Conservation (phyloP, 2,113 vertebrate genomes). For the Monarcha castaneiventris region DNA sequence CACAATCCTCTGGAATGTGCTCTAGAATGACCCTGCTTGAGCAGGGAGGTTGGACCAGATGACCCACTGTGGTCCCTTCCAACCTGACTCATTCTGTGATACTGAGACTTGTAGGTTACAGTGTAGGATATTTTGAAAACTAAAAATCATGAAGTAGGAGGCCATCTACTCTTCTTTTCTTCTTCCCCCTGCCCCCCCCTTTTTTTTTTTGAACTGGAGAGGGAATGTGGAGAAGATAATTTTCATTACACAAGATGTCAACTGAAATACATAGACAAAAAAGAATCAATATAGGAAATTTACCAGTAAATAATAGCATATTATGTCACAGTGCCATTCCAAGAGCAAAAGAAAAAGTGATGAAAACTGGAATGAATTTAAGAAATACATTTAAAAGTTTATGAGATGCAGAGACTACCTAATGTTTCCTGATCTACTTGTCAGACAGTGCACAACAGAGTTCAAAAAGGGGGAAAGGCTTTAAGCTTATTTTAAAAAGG, state of each 20-base stretch:
- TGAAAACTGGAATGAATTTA: neutral
- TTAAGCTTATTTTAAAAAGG: neutral
- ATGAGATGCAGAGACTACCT: neutral
- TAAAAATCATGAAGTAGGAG: neutral
- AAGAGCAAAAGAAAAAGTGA: neutral
- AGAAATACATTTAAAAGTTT: neutral
- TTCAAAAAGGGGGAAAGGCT: neutral
- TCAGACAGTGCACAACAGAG: neutral
- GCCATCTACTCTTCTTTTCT: neutral
- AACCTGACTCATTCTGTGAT: neutral
- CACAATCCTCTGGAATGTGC: neutral
- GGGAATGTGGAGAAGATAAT: neutral
- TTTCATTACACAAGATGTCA: neutral
- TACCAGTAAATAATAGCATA: neutral
- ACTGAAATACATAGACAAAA: neutral
- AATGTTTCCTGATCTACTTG: neutral
- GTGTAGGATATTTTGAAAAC: neutral
- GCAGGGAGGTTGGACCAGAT: neutral
- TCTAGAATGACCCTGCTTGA: neutral
- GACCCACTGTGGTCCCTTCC: neutral
- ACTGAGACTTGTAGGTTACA: neutral
- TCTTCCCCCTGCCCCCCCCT: accelerated
- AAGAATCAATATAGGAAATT: neutral
- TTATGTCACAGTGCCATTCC: neutral
- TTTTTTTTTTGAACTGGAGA: neutral